These are phyloP conservation scores for Eretmochelys imbricata DNA, from an alignment of 2,113 vertebrate genomes.

Conservation along the genomic window DNA sequence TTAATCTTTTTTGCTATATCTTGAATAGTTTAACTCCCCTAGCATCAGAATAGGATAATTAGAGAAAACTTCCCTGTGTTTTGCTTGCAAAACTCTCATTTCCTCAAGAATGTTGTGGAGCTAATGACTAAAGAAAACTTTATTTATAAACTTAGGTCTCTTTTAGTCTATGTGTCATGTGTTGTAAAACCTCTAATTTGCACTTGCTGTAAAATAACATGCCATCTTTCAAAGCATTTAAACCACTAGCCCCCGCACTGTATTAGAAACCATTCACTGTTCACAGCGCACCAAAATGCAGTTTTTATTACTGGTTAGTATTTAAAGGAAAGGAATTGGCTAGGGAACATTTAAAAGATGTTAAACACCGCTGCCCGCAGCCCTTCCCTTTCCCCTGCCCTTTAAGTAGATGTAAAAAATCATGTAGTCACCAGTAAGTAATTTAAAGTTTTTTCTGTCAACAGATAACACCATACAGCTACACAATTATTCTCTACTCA, in stretches of 20 bases:
- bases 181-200: not conserved
- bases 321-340: not conserved
- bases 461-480: not conserved
- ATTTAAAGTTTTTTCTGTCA: conserved; percentile 34
- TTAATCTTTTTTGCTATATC: not conserved
- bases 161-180: not conserved
- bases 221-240: not conserved
- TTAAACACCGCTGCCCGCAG: not conserved
- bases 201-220: not conserved
- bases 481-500: conserved; percentile 7
- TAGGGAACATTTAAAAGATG: not conserved
- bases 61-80: not conserved
- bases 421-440: not conserved
- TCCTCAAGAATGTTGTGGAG: not conserved
- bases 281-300: not conserved
- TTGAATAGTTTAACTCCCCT: not conserved
- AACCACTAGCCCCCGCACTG: not conserved
- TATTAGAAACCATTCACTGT: not conserved
- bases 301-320: not conserved
- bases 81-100: not conserved
- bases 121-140: not conserved
- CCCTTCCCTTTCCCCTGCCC: not conserved
- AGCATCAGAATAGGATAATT: not conserved
- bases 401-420: not conserved
- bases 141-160: not conserved